These are phyloP conservation scores for Chloroclysta siterata DNA, from an alignment of 2,888 invertebrate species.

Conservation along the genomic window DNA sequence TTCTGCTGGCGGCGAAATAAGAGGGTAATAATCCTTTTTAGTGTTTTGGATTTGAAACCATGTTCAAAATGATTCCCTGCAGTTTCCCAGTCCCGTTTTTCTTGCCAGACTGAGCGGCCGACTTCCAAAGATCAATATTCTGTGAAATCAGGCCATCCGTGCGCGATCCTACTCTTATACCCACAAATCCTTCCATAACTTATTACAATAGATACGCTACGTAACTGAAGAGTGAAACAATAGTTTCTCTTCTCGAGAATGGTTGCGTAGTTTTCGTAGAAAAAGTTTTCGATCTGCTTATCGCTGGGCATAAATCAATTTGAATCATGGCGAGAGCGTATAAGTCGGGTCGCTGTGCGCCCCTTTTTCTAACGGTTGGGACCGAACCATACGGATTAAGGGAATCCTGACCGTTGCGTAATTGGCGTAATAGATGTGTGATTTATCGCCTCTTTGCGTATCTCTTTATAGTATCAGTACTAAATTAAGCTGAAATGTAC, in stretches of 20 bases:
- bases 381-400: conserved; percentile 66
- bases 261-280: conserved; percentile 50
- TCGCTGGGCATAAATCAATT: conserved; percentile 79
- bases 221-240: conserved; percentile 63
- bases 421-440: conserved; percentile 80
- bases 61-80: conserved; percentile 41
- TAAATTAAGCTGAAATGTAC: conserved; percentile 5
- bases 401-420: conserved; percentile 75
- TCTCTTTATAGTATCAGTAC: conserved; percentile 27
- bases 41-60: conserved; percentile 1
- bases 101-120: conserved; percentile 58
- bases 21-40: too few species aligned
- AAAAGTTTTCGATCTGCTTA: conserved; percentile 74
- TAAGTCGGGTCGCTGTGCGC: conserved; percentile 71
- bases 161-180: conserved; percentile 64
- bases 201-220: conserved; percentile 71
- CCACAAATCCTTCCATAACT: conserved; percentile 74
- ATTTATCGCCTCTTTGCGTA: conserved; percentile 65
- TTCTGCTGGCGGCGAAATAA: too few species aligned
- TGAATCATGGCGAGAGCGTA: conserved; percentile 68
- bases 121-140: conserved; percentile 74
- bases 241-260: conserved; percentile 60
- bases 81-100: conserved; percentile 58
- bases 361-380: conserved; percentile 71
- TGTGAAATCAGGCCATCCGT: conserved; percentile 71